Conservation (phyloP, 37 sponge, comb jelly and placozoan genomes). For the Haliclona indistincta region DNA sequence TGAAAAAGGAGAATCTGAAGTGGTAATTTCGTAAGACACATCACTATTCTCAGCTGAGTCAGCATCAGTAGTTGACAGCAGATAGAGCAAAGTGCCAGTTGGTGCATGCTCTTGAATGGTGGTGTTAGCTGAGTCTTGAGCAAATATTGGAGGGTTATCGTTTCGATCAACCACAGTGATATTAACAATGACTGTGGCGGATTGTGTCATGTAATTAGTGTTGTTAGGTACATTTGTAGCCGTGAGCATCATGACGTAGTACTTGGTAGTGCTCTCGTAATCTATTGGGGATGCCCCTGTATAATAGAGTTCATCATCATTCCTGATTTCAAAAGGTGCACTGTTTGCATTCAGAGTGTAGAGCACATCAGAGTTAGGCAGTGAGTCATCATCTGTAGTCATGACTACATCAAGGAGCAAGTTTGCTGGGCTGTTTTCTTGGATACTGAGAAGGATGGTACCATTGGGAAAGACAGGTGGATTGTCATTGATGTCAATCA, state of each 20-base stretch:
- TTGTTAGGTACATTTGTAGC: constrained; percentile 51
- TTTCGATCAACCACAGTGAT: constrained; percentile 66
- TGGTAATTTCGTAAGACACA: constrained; percentile 30
- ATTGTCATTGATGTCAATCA: constrained; percentile 85
- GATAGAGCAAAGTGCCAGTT: constrained; percentile 20
- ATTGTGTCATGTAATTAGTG: constrained; percentile 34
- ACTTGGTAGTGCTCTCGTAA: constrained; percentile 27
- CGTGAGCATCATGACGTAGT: constrained; percentile 32
- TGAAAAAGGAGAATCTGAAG: constrained; percentile 38
- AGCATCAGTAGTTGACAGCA: constrained; percentile 49
- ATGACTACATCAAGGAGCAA: constrained; percentile 12
- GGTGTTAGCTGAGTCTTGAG: constrained; percentile 11
- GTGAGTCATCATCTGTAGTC: constrained; percentile 46
- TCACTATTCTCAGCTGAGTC: constrained; percentile 49
- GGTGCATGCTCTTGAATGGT: constrained; percentile 38
- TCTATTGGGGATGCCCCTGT: constrained; percentile 20
- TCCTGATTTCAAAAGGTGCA: constrained; percentile 35
- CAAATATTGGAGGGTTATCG: constrained; percentile 65
- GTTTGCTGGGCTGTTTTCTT: constrained; percentile 26
- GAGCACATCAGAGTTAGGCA: constrained; percentile 38
- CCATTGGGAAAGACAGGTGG: constrained; percentile 49
- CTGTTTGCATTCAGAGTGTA: constrained; percentile 12
- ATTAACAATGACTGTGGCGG: constrained; percentile 20
- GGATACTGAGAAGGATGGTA: constrained; percentile 25
- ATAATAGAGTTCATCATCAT: constrained; percentile 21